A percentile compares a stretch with the other conserved stretches of the same genome.
These are phyloP conservation scores for Macquaria ambigua DNA, from an alignment of 2,113 vertebrate genomes.

Conservation along the genomic window DNA sequence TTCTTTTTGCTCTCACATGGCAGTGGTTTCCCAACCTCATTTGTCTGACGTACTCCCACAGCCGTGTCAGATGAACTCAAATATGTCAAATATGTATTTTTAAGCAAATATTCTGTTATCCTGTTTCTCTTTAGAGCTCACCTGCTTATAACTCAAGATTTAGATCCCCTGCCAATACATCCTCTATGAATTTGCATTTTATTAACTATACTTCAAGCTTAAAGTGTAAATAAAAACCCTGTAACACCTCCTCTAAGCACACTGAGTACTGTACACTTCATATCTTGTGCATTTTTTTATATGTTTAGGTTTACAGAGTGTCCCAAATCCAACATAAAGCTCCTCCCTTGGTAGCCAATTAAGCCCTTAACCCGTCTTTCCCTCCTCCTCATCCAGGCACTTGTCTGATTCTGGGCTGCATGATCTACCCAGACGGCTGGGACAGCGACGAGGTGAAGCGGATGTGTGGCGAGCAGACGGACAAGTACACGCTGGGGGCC, in stretches of 20 bases:
- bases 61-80: background rate
- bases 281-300: background rate
- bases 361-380: conserved; percentile 7
- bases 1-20: background rate
- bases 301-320: background rate
- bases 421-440: conserved; percentile 99
- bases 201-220: background rate
- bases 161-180: background rate
- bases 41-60: background rate
- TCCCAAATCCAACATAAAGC: background rate
- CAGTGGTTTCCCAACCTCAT: background rate
- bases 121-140: too few relatives aligned
- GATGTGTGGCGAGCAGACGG: conserved; percentile 98
- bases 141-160: background rate
- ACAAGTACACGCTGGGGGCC: conserved; percentile 98
- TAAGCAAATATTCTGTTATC: too few relatives aligned
- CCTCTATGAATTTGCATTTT: background rate
- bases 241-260: background rate
- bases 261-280: too few relatives aligned
- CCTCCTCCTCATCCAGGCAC: conserved; percentile 86
- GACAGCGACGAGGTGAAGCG: conserved; percentile 98
- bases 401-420: conserved; percentile 97
- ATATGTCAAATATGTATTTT: background rate
- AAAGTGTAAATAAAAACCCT: conserved; percentile 3
- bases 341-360: background rate